Conservation (phyloP, 2,888 invertebrate species). For the Macaria notata region DNA sequence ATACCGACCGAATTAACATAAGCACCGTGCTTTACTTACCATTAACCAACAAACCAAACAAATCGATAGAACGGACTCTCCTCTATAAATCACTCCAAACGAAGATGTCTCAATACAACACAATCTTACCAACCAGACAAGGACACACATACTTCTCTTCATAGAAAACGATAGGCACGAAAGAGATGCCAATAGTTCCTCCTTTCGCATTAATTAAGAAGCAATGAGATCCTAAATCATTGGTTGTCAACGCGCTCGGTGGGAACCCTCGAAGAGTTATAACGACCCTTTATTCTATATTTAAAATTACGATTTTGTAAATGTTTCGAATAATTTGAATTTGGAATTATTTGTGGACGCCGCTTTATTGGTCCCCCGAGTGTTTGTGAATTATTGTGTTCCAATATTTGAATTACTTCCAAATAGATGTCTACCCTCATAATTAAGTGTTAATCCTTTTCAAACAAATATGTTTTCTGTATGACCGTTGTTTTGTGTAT, state of each 20-base stretch:
- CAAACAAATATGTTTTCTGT: neutral
- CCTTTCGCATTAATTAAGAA: slow-evolving; percentile 74
- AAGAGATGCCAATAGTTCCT: slow-evolving; percentile 51
- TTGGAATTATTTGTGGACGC: slow-evolving; percentile 39
- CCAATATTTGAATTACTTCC: slow-evolving; percentile 35
- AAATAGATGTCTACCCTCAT: slow-evolving; percentile 12
- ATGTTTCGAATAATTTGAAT: slow-evolving; percentile 72
- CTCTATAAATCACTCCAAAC: slow-evolving; percentile 69
- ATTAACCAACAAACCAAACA: slow-evolving; percentile 80
- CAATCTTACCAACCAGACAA: slow-evolving; percentile 56
- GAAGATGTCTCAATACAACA: slow-evolving; percentile 71
- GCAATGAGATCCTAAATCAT: slow-evolving; percentile 76
- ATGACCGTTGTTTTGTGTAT: neutral
- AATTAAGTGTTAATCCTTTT: slow-evolving; percentile 1
- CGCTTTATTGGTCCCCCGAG: slow-evolving; percentile 63
- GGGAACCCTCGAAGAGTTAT: slow-evolving; percentile 79
- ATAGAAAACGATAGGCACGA: slow-evolving; percentile 52
- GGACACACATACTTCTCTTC: slow-evolving; percentile 35
- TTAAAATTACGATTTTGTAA: slow-evolving; percentile 79
- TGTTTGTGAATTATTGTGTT: slow-evolving; percentile 32
- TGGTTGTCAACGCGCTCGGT: slow-evolving; percentile 78
- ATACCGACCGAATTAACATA: slow-evolving; percentile 67
- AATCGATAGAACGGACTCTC: slow-evolving; percentile 69
- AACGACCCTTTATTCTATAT: slow-evolving; percentile 78
- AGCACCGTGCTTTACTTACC: slow-evolving; percentile 48